Evolutionary conservation across 2,797 vertebrate species (phyloP).

Genomic region (Manis javanica): DNA sequence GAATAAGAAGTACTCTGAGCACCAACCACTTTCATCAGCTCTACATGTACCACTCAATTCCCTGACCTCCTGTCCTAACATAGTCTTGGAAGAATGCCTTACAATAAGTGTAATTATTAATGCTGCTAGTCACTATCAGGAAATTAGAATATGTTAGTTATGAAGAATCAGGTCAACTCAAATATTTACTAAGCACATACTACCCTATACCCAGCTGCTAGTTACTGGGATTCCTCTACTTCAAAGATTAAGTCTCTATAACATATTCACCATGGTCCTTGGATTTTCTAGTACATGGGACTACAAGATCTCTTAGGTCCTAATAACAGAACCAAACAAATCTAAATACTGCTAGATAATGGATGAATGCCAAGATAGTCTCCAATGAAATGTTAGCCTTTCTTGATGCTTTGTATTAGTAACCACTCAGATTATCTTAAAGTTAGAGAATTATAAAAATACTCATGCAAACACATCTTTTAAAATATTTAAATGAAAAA

Average conservation of each 20-base stretch:
- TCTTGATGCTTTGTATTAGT: constrained; percentile 8
- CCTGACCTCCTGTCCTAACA: neutral
- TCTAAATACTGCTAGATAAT: neutral
- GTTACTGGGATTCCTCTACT: neutral
- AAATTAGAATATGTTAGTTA: neutral
- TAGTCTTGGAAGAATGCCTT: neutral
- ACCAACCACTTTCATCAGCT: neutral
- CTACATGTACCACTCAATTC: neutral
- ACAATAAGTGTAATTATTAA: neutral
- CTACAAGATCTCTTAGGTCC: neutral
- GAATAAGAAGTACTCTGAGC: neutral
- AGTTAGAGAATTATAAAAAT: constrained; percentile 47
- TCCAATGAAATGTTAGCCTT: constrained; percentile 6
- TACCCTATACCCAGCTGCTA: neutral
- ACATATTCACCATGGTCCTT: neutral
- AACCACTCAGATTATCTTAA: neutral
- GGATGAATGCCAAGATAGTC: neutral
- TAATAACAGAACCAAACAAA: constrained; percentile 13
- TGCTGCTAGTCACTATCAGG: neutral
- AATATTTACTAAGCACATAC: neutral
- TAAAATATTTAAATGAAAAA: neutral
- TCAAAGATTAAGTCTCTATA: neutral
- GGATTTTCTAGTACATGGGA: neutral
- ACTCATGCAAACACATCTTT: neutral
- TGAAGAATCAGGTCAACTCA: neutral